Conservation (phyloP, 2,113 vertebrate species). For the Circaetus gallicus region DNA sequence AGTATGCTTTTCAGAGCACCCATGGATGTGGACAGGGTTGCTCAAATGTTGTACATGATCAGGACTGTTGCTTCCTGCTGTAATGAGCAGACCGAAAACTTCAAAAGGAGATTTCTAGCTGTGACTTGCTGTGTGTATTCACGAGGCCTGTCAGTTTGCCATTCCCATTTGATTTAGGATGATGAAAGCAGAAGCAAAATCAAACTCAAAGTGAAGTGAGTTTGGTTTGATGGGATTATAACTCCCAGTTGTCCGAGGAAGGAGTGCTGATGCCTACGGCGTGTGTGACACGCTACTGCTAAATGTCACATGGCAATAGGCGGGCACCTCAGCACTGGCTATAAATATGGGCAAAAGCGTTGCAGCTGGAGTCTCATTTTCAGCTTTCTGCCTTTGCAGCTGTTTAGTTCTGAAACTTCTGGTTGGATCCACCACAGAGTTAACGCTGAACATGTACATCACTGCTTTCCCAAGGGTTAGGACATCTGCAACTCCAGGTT, state of each 20-base stretch:
- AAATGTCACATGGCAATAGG: background rate
- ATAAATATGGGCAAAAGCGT: background rate
- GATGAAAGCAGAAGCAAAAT: slow-evolving; percentile 22
- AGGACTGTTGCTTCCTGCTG: background rate
- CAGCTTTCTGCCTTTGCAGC: background rate
- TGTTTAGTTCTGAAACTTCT: background rate
- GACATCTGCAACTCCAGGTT: background rate
- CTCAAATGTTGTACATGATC: background rate
- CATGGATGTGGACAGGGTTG: background rate
- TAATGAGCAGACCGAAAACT: background rate
- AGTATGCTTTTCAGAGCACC: background rate
- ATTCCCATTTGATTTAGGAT: background rate
- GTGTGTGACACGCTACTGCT: background rate
- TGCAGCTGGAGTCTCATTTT: background rate
- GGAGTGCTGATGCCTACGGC: background rate
- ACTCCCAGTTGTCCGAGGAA: background rate
- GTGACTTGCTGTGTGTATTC: background rate
- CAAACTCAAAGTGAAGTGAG: background rate
- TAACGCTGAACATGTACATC: accelerated
- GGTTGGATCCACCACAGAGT: background rate
- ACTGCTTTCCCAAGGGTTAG: background rate
- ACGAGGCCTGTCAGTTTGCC: background rate
- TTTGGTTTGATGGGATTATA: background rate
- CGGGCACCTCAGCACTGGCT: background rate
- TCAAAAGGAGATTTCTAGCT: background rate